Percentiles rank a stretch among this genome's conserved stretches.
Conservation (phyloP, 2,113 vertebrate species). For the Oxyura jamaicensis region DNA sequence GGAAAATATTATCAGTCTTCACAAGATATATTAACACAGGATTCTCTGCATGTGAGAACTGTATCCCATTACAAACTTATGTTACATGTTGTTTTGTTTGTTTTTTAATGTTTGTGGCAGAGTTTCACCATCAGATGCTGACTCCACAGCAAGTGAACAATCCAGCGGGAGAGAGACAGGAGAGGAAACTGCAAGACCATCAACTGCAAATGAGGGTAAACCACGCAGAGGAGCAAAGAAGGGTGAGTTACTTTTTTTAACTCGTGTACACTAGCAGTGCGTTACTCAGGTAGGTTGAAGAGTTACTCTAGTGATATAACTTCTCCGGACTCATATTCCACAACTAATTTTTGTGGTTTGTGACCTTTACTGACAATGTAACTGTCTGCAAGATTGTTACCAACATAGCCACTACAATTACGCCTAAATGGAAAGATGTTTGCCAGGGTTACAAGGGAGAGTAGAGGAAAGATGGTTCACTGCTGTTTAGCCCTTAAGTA, state of each 20-base stretch:
- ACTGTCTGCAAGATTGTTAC: neutral
- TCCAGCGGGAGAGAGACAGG: constrained; percentile 87
- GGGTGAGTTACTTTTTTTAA: constrained; percentile 71
- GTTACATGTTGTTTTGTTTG: neutral
- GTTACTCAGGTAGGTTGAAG: neutral
- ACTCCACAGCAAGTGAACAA: constrained; percentile 89
- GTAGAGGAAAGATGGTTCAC: neutral
- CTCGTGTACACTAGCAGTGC: neutral
- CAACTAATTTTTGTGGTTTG: neutral
- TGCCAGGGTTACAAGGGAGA: too few species aligned
- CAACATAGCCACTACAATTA: neutral
- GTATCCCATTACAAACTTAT: neutral
- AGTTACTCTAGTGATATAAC: neutral
- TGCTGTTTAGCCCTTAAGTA: too few species aligned
- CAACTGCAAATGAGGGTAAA: constrained; percentile 79
- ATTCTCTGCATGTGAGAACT: neutral
- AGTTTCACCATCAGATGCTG: constrained; percentile 91
- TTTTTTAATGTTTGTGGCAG: constrained; percentile 67
- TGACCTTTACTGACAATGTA: neutral
- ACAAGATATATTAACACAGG: neutral
- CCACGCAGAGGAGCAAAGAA: constrained; percentile 81
- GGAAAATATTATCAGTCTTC: neutral
- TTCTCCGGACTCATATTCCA: neutral
- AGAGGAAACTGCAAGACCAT: constrained; percentile 81
- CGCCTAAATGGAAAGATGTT: neutral